A percentile compares a stretch with the other conserved stretches of the same genome.
Conservation (phyloP, 2,888 invertebrate species). For the Aporophyla lueneburgensis region DNA sequence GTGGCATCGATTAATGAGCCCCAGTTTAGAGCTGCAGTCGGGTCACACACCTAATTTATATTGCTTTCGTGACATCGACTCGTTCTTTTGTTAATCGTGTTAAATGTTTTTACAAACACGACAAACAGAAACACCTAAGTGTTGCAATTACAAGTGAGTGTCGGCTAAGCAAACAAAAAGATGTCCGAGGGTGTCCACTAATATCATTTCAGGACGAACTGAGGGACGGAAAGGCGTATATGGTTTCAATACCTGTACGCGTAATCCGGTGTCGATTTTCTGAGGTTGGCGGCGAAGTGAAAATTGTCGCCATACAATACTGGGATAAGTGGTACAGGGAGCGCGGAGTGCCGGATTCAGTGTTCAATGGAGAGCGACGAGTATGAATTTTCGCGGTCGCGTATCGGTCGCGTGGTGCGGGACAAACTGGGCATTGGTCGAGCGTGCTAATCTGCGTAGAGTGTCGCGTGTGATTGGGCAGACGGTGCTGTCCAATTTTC, state of each 20-base stretch:
- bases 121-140: slow-evolving; percentile 57
- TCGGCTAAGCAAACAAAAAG: slow-evolving; percentile 65
- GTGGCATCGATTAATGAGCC: slow-evolving; percentile 81
- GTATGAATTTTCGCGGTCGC: slow-evolving; percentile 80
- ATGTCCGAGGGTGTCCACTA: slow-evolving; percentile 77
- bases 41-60: slow-evolving; percentile 70
- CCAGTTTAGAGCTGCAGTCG: slow-evolving; percentile 72
- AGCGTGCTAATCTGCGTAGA: slow-evolving; percentile 89
- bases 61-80: slow-evolving; percentile 48
- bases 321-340: slow-evolving; percentile 73
- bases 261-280: slow-evolving; percentile 74
- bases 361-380: slow-evolving; percentile 83
- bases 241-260: slow-evolving; percentile 79
- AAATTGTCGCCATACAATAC: slow-evolving; percentile 80
- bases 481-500: slow-evolving; percentile 89
- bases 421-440: slow-evolving; percentile 82
- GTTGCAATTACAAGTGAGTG: slow-evolving; percentile 61
- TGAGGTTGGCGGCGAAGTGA: slow-evolving; percentile 67
- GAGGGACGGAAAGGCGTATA: slow-evolving; percentile 82
- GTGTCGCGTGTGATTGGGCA: slow-evolving; percentile 90
- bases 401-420: slow-evolving; percentile 73
- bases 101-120: slow-evolving; percentile 65
- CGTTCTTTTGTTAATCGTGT: slow-evolving; percentile 55
- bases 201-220: slow-evolving; percentile 82
- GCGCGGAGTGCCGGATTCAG: slow-evolving; percentile 69